Evolutionary conservation across 2,113 vertebrate species (phyloP), one percentile per base, ranked within the genome.

Genomic region (Psittacula cyanocephala): DNA sequence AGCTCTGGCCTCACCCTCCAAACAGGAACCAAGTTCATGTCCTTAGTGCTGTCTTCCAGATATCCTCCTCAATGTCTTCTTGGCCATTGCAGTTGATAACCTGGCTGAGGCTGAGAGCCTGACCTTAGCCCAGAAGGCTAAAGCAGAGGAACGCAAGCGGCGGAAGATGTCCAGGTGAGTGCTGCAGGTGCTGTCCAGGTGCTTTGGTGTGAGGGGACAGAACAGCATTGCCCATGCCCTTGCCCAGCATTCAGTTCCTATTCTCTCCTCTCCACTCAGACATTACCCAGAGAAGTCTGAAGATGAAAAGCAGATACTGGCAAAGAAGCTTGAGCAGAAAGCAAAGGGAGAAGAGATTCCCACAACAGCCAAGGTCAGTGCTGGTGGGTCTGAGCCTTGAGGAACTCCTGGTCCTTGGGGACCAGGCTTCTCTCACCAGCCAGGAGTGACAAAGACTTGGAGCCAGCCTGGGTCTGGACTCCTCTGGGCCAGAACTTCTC

Each of bases 71-170:
- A 99, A 99, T 17, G 99, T 99, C 67, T 99, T 99, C 97, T 97
- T 99, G 98, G 99, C 99, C 95, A 99, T 99, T 0, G 99, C 99
- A 0, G 99, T 99, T 2, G 99, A 99, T 97, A 99, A 99, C 97
- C 98, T 99, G 86, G 98, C 99, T 0, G 99, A 99, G 89, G 99
- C 99, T 0, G 99, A 99, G 97, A 99, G 99, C 93, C 97, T 99
- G 91, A 99, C 99, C 1, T 98, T 99, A 7, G 99, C 99, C 52
- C 99, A 99, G 97, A 99, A 99, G 89, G 99, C 99, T 95, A 99
- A 99, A 82, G 99, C 98, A 0, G 99, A 99, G 89, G 99, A 99
- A 89, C 98, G 98, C 81, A 89, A 98, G 49, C 98, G 98, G 62
- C 98, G 98, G 91, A 99, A 99, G 94, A 97, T 99, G 96, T 97